Evolutionary conservation across 2,113 vertebrate species (phyloP).

Genomic region (Colius striatus): DNA sequence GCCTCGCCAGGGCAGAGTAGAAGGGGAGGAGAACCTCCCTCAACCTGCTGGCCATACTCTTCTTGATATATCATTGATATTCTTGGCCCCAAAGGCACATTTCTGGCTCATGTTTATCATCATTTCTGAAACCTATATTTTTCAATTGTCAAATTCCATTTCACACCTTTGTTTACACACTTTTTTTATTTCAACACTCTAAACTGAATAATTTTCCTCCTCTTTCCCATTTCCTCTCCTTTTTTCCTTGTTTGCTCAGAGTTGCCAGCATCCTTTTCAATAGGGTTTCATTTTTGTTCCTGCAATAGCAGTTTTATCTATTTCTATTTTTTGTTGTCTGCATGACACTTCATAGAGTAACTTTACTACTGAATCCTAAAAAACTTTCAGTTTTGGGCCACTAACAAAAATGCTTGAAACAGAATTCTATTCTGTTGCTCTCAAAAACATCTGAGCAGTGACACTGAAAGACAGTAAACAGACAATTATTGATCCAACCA

Average conservation of each 20-base stretch:
- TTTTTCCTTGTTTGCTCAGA: neutral
- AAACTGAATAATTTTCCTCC: neutral
- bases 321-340: neutral
- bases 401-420: neutral
- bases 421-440: neutral
- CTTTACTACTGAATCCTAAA: neutral
- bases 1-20: too few relatives aligned
- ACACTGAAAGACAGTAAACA: neutral
- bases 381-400: neutral
- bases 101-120: neutral
- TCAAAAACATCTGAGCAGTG: neutral
- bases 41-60: too few relatives aligned
- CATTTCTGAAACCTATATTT: neutral
- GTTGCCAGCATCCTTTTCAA: neutral
- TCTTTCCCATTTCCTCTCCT: neutral
- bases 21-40: too few relatives aligned
- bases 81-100: too few relatives aligned
- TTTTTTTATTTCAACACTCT: neutral
- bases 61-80: too few relatives aligned
- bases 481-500: neutral
- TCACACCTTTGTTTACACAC: neutral
- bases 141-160: neutral
- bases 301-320: neutral
- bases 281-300: neutral
- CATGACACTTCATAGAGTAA: neutral